Conservation (phyloP, 2,888 invertebrate species). For the Dione vanillae region DNA sequence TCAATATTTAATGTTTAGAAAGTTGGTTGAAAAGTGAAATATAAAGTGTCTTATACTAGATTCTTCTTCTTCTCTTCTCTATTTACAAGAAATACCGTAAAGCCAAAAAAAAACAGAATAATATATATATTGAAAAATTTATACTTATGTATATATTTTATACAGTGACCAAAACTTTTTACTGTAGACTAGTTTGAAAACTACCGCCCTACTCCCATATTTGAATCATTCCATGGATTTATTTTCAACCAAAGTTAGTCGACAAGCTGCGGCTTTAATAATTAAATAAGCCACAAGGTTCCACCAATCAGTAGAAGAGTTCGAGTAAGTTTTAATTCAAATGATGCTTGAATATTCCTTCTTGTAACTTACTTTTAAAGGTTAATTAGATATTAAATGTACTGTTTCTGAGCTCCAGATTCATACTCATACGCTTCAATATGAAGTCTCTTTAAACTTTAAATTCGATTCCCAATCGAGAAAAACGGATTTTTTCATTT, state of each 20-base stretch:
- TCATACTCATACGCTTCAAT: no score
- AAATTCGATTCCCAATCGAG: no score
- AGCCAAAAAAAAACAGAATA: neutral
- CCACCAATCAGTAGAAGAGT: slow-evolving; percentile 13
- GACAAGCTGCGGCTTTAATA: slow-evolving; percentile 13
- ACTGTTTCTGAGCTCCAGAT: no score
- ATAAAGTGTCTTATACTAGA: no score
- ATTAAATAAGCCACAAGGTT: slow-evolving; percentile 20
- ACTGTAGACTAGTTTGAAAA: slow-evolving; percentile 1
- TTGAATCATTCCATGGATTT: slow-evolving; percentile 20
- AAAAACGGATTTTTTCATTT: no score
- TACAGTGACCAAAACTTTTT: neutral
- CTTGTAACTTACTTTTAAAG: neutral
- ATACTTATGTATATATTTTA: neutral
- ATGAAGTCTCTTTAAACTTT: no score
- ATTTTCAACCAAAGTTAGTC: slow-evolving; percentile 19
- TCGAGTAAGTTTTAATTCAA: neutral
- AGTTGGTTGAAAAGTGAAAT: no score
- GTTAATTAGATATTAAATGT: neutral
- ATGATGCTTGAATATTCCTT: slow-evolving; percentile 12
- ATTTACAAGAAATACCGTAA: no score
- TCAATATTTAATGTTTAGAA: no score
- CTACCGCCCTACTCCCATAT: neutral
- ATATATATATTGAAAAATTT: neutral
- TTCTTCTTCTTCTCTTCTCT: no score